Base-by-base conservation (phyloP, 2,113 vertebrate species). In the Erinaceus europaeus region DNA sequence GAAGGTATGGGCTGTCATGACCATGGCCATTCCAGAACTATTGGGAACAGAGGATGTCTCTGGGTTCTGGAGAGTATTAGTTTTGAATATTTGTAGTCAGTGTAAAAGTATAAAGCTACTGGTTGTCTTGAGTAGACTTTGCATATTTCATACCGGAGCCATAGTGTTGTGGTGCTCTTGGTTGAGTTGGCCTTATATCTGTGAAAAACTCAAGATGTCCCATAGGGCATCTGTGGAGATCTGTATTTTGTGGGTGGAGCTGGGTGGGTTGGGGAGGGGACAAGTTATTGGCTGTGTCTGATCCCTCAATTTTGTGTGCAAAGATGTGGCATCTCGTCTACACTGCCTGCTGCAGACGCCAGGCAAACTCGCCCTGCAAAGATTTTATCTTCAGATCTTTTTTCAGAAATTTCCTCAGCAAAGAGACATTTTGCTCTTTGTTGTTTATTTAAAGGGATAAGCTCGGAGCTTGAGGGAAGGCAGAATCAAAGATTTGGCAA, bases 401-500 rank as follows among this genome's bases (percentile, higher is more conserved):
- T 77, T 74, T 80, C 77, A 50, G 69, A 81, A 42, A 74, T 53
- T 84, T 91, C 52, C 42, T 55, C 32, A 69, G 73, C 52, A 91
- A 89, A 84, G 68, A 38, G 17, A 71, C 18, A 38, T 61, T 86
- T 93, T 86, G n/a, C n/a, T 46, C 20, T 68, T 62, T 84, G 46
- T 32, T 83, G 13, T 86, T 6, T 73, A 74, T 92, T 86, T 90
- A 87, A 91, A 86, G 46, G 50, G 94, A 89, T 88, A 90, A 89
- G 38, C 40, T 94, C 57, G 86, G 84, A 90, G 48, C 69, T 91
- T 84, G 84, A 90, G 86, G 90, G 91, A 78, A 84, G 81, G 68
- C 42, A 89, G 84, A 68, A 90, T 90, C 86, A 88, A 91, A 91
- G 81, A 91, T 91, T 67, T 91, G 86, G 81, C 74, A 91, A 68